A percentile compares a stretch with the other conserved stretches of the same genome.
phyloP scores from a whole-genome alignment of 2,113 vertebrate genomes.

The Baryphthengus martii region DNA sequence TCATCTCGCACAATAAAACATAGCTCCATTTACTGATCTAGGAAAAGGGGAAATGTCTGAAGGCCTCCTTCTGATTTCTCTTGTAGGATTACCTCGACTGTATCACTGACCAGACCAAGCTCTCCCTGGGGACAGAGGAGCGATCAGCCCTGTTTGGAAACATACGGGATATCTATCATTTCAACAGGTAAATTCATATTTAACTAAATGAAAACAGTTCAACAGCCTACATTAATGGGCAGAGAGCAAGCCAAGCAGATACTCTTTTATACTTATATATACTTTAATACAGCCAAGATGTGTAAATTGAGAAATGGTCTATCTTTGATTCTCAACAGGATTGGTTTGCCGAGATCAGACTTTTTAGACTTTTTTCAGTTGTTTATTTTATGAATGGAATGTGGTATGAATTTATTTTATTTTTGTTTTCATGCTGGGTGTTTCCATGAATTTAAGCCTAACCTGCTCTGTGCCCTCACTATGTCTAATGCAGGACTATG shows the following conservation, averaged over 20 bases:
- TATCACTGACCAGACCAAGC: slow-evolving; percentile 86
- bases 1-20: slow-evolving; percentile 34
- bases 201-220: not conserved
- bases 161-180: slow-evolving; percentile 91
- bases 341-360: not conserved
- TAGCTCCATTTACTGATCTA: slow-evolving; percentile 3
- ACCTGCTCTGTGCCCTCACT: not conserved
- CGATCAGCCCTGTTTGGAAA: slow-evolving; percentile 92
- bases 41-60: slow-evolving; percentile 33
- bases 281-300: not conserved
- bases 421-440: not conserved
- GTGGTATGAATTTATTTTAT: not conserved
- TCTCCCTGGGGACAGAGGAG: slow-evolving; percentile 87
- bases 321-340: not conserved
- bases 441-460: not conserved
- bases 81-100: slow-evolving; percentile 92
- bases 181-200: slow-evolving; percentile 85
- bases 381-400: not conserved
- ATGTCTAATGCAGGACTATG: not conserved
- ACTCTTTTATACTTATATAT: not conserved
- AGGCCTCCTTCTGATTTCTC: slow-evolving; percentile 39
- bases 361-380: not conserved
- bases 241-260: not conserved
- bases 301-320: not conserved
- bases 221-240: not conserved